These are phyloP conservation scores for Felis chaus DNA, from an alignment of 2,113 vertebrate genomes.

Conservation along the genomic window DNA sequence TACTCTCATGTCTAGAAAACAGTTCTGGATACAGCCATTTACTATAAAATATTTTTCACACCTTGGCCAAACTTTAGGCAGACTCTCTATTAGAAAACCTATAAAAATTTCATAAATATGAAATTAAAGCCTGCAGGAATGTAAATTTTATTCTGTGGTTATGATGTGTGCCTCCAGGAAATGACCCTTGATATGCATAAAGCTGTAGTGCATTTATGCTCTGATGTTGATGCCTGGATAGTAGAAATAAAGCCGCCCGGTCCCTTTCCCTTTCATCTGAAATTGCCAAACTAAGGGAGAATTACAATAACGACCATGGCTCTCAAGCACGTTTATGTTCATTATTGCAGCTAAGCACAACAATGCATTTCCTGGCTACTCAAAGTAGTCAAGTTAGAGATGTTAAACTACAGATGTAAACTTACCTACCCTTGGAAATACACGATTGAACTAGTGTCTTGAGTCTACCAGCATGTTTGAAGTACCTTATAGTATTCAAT, in stretches of 20 bases:
- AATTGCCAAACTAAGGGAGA: neutral
- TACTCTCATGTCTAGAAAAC: neutral
- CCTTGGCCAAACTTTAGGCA: slow-evolving; percentile 25
- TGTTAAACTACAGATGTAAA: too few species aligned
- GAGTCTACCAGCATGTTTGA: neutral
- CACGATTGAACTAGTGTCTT: fast-evolving
- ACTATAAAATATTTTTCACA: neutral
- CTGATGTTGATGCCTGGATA: neutral
- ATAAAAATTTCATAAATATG: slow-evolving; percentile 49
- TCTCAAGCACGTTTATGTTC: fast-evolving
- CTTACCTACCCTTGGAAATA: fast-evolving
- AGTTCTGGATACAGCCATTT: neutral
- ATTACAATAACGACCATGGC: neutral
- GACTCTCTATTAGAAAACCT: neutral
- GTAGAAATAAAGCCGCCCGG: neutral
- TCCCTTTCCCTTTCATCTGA: neutral
- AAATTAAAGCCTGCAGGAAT: slow-evolving; percentile 6
- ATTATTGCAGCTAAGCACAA: neutral
- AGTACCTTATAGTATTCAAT: neutral
- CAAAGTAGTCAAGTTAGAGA: neutral
- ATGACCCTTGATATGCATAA: neutral
- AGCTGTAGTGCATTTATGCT: neutral
- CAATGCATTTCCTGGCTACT: neutral
- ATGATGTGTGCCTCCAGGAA: neutral
- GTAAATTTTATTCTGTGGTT: neutral